Evolutionary conservation across 2,113 vertebrate genomes (phyloP).

Genomic region (Phaethornis superciliosus): DNA sequence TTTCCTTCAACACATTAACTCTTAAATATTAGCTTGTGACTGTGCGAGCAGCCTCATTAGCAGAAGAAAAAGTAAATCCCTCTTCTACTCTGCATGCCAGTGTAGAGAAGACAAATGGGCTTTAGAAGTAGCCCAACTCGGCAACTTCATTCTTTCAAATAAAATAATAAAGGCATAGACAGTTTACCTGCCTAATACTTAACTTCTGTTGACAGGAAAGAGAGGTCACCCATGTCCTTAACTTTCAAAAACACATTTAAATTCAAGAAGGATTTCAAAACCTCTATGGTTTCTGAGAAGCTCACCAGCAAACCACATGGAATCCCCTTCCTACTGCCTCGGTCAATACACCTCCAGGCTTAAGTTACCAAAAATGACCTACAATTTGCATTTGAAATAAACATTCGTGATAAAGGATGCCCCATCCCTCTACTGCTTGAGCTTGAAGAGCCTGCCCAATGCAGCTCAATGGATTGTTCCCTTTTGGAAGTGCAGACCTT

Average conservation of each 20-base stretch:
- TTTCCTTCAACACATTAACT: constrained; percentile 8
- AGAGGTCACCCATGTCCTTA: neutral
- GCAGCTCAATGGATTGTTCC: neutral
- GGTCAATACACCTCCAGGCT: neutral
- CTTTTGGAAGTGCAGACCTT: neutral
- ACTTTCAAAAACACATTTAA: neutral
- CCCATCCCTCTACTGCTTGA: neutral
- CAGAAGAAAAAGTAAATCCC: neutral
- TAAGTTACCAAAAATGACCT: neutral
- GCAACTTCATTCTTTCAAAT: neutral
- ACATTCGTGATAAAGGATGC: neutral
- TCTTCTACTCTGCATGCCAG: neutral
- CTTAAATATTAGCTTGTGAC: constrained; percentile 13
- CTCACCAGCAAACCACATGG: neutral
- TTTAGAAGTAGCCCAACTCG: neutral
- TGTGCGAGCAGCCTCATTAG: neutral
- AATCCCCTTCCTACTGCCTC: neutral
- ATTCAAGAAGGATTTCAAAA: neutral
- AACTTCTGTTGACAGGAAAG: neutral
- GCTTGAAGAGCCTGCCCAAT: neutral
- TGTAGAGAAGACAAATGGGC: neutral
- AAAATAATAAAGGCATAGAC: neutral
- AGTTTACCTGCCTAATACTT: neutral
- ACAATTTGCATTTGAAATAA: neutral
- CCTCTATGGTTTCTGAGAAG: neutral